Percentiles rank a stretch among this genome's conserved stretches.
Conservation (phyloP, 2,888 invertebrate species). For the Eupithecia dodoneata region DNA sequence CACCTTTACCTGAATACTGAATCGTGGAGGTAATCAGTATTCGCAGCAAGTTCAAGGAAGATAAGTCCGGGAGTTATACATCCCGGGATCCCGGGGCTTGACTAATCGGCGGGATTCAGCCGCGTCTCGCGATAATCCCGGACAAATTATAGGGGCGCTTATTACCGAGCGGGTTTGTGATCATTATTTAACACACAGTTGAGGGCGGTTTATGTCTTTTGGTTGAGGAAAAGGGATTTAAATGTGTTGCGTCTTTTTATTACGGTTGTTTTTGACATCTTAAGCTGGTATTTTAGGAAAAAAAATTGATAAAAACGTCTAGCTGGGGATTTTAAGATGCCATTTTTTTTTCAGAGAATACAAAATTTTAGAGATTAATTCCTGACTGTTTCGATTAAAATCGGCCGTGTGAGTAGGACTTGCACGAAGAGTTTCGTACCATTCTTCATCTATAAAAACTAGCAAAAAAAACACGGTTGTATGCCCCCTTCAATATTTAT, state of each 20-base stretch:
- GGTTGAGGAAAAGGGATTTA: constrained; percentile 31
- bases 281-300: neutral
- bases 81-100: constrained; percentile 57
- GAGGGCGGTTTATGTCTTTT: constrained; percentile 47
- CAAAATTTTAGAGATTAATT: neutral
- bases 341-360: neutral
- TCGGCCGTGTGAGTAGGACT: too few relatives aligned
- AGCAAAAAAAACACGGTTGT: too few relatives aligned
- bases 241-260: constrained; percentile 25
- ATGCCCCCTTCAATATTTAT: too few relatives aligned
- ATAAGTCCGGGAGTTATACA: constrained; percentile 58
- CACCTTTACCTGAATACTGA: constrained; percentile 78
- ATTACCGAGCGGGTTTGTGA: constrained; percentile 66
- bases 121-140: constrained; percentile 80
- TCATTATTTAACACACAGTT: constrained; percentile 76
- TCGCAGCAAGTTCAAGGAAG: constrained; percentile 67
- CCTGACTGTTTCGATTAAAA: neutral
- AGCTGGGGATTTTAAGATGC: neutral
- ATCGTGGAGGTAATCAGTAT: constrained; percentile 77
- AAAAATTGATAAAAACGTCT: neutral
- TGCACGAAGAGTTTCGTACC: too few relatives aligned
- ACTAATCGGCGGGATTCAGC: constrained; percentile 81
- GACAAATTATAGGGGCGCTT: constrained; percentile 80
- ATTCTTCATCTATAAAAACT: too few relatives aligned
- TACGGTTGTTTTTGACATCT: constrained; percentile 27